Evolutionary conservation across 2,113 vertebrate species (phyloP).

Genomic region (Chaetura pelagica): DNA sequence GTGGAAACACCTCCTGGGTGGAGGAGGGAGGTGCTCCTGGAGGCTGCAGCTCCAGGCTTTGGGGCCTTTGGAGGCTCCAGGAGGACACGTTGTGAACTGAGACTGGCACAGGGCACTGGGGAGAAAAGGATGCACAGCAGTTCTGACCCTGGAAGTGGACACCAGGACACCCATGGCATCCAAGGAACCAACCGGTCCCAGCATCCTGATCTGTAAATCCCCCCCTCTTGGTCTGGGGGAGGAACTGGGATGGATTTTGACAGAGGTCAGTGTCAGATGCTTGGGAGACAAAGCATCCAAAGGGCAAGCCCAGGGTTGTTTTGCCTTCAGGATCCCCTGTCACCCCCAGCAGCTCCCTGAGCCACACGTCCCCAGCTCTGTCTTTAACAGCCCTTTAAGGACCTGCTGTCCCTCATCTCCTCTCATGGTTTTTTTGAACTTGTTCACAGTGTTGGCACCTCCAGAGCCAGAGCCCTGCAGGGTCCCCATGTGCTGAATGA

Average conservation of each 20-base stretch:
- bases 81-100: background rate
- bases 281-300: background rate
- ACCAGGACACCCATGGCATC: background rate
- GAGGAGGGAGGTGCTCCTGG: background rate
- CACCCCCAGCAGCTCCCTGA: background rate
- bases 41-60: background rate
- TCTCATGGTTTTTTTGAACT: background rate
- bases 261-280: background rate
- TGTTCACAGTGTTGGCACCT: background rate
- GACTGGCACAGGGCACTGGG: background rate
- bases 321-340: background rate
- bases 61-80: background rate
- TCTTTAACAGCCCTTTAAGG: constrained; percentile 49
- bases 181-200: background rate
- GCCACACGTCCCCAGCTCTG: background rate
- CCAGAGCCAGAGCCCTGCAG: background rate
- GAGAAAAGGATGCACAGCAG: background rate
- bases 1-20: background rate
- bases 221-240: background rate
- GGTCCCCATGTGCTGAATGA: background rate
- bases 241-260: background rate
- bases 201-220: background rate
- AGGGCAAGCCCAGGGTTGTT: background rate
- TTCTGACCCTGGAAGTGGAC: background rate
- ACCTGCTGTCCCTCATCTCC: background rate